A percentile compares a stretch with the other conserved stretches of the same genome.
These are phyloP conservation scores for Lutjanus erythropterus DNA, from an alignment of 2,113 vertebrate genomes.

Conservation along the genomic window DNA sequence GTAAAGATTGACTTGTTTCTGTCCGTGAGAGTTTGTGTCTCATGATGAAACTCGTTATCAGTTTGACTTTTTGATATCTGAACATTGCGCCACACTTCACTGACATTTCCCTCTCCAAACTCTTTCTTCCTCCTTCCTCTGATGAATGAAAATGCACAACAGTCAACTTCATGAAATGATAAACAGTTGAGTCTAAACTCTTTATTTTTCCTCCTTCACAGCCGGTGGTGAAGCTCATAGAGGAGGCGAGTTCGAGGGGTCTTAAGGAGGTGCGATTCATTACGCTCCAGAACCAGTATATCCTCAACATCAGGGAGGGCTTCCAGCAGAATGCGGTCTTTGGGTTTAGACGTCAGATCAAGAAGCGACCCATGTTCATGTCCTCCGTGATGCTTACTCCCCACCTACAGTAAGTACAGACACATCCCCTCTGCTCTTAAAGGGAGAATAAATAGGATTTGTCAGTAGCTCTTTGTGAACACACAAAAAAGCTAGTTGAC, in stretches of 20 bases:
- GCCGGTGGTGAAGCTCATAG: slow-evolving; percentile 95
- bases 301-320: slow-evolving; percentile 93
- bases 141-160: not conserved
- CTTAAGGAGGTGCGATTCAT: slow-evolving; percentile 97
- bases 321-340: slow-evolving; percentile 94
- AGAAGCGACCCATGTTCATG: slow-evolving; percentile 93
- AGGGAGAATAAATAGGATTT: too few species aligned
- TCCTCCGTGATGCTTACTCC: slow-evolving; percentile 93
- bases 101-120: not conserved
- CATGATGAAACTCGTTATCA: slow-evolving; percentile 1
- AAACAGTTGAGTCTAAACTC: not conserved
- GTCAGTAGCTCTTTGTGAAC: too few species aligned
- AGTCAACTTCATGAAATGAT: not conserved
- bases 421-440: not conserved
- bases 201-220: slow-evolving; percentile 57
- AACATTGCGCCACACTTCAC: not conserved
- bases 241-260: slow-evolving; percentile 92
- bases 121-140: not conserved
- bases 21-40: slow-evolving; percentile 2
- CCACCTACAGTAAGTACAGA: slow-evolving; percentile 90
- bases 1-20: slow-evolving; percentile 20
- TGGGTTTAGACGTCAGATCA: slow-evolving; percentile 95
- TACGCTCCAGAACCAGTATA: slow-evolving; percentile 97
- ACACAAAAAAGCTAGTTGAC: too few species aligned
- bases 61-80: not conserved